phyloP scores from a whole-genome alignment of 2,113 vertebrate species.

The Taxidea taxus region DNA sequence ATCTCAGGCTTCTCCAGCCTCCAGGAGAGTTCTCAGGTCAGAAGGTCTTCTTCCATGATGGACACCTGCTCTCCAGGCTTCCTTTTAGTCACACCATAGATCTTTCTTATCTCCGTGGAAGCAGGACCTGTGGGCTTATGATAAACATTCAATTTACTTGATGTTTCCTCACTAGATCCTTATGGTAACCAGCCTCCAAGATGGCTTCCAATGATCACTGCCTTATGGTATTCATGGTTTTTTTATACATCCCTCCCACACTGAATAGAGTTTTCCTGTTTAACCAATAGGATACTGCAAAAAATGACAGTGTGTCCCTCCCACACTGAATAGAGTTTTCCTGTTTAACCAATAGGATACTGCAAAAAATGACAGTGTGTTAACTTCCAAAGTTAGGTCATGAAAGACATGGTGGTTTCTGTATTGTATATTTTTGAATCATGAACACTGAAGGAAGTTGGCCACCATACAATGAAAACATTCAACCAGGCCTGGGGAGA shows the following conservation, averaged over 20 bases:
- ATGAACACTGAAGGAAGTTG: neutral
- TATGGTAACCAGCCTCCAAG: neutral
- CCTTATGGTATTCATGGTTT: neutral
- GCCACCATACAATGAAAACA: neutral
- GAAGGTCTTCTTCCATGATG: neutral
- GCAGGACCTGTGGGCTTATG: conserved; percentile 33
- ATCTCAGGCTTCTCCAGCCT: neutral
- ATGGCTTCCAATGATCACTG: neutral
- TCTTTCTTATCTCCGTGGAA: neutral
- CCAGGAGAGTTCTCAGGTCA: neutral
- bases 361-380: too few relatives aligned
- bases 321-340: too few relatives aligned
- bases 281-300: neutral
- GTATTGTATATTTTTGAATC: neutral
- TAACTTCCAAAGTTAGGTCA: neutral
- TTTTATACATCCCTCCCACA: neutral
- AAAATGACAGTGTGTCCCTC: neutral
- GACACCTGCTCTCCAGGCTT: neutral
- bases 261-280: neutral
- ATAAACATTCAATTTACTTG: conserved; percentile 20
- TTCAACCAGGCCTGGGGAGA: neutral
- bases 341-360: too few relatives aligned
- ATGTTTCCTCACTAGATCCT: neutral
- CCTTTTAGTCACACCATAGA: neutral
- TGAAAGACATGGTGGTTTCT: neutral